Evolutionary conservation across 2,797 vertebrate species (phyloP).

Genomic region (Florisuga fusca): DNA sequence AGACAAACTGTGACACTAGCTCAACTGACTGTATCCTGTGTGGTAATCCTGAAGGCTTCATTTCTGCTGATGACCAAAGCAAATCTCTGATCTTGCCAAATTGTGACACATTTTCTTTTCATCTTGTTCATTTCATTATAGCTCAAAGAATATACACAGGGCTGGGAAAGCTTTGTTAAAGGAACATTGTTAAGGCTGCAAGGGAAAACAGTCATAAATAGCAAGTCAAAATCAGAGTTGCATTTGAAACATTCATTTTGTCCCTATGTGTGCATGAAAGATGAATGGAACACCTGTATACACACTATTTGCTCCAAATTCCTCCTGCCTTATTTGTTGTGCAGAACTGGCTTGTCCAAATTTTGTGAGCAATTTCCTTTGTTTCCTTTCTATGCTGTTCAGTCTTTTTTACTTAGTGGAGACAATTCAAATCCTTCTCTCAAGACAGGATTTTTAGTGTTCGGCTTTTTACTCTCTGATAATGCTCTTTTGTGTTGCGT

Average conservation of each 20-base stretch:
- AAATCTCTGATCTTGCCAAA: not conserved
- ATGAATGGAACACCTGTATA: conserved; percentile 21
- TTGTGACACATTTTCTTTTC: not conserved
- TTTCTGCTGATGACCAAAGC: not conserved
- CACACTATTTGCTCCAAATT: not conserved
- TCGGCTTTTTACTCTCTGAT: not conserved
- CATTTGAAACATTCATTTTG: not conserved
- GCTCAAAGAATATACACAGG: not conserved
- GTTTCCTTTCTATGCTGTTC: not conserved
- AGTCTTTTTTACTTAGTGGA: not conserved
- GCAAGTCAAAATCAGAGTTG: not conserved
- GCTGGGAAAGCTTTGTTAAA: not conserved
- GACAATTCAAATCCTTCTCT: not conserved
- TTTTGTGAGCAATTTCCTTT: not conserved
- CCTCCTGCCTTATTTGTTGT: not conserved
- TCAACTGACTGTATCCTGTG: not conserved
- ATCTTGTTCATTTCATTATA: not conserved
- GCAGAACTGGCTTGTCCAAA: not conserved
- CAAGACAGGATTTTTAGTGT: not conserved
- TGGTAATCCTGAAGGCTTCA: not conserved
- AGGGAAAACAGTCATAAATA: conserved; percentile 4
- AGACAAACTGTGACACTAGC: not conserved
- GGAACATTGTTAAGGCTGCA: not conserved
- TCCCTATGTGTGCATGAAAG: not conserved
- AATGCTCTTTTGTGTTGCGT: not conserved